Evolutionary conservation across 1,140 invertebrate genomes (phyloP).

Genomic region (Hyphantria cunea): DNA sequence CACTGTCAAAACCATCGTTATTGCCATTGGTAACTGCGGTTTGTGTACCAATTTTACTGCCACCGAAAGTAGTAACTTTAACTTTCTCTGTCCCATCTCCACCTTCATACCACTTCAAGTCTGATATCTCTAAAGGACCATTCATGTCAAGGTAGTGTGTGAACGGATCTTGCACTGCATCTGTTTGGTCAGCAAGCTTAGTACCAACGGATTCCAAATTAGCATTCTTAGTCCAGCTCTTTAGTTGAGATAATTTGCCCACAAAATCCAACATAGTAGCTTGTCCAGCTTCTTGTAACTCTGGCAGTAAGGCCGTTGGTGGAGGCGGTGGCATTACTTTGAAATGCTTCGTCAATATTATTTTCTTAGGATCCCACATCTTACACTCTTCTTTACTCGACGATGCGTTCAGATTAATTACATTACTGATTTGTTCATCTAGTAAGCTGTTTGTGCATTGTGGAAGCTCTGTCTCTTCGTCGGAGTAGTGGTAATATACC

Average conservation of each 20-base stretch:
- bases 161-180: conserved; percentile 61
- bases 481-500: conserved; percentile 77
- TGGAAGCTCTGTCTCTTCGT: conserved; percentile 77
- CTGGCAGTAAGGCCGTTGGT: conserved; percentile 58
- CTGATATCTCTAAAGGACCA: conserved; percentile 70
- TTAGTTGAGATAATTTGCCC: conserved; percentile 66
- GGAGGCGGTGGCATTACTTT: conserved; percentile 65
- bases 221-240: conserved; percentile 66
- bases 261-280: conserved; percentile 65
- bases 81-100: conserved; percentile 63
- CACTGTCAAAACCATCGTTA: conserved; percentile 75
- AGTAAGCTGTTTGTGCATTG: conserved; percentile 69
- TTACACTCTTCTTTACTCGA: conserved; percentile 77
- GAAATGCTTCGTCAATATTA: conserved; percentile 66
- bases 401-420: conserved; percentile 75
- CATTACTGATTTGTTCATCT: conserved; percentile 77
- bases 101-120: conserved; percentile 73
- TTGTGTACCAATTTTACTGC: conserved; percentile 61
- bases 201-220: conserved; percentile 67
- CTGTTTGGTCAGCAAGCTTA: conserved; percentile 68
- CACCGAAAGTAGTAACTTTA: conserved; percentile 58
- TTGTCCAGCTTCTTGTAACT: conserved; percentile 61
- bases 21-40: conserved; percentile 59
- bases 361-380: conserved; percentile 69
- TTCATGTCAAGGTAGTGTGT: conserved; percentile 71